A percentile compares a stretch with the other conserved stretches of the same genome.
Conservation (phyloP, 2,888 invertebrate genomes). For the Drosophila dives region DNA sequence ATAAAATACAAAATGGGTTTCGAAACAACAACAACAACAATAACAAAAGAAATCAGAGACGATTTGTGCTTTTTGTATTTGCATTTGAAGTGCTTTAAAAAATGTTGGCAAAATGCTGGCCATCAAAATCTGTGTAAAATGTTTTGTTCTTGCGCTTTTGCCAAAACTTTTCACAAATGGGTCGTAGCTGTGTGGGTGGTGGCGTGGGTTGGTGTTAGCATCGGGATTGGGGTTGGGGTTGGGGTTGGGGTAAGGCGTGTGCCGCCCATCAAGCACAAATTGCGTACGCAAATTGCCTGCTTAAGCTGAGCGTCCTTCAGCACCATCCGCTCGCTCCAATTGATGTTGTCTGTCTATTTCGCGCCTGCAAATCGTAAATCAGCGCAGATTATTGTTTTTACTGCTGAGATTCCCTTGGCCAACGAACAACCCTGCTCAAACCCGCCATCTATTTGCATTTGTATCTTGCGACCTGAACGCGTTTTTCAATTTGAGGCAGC, state of each 20-base stretch:
- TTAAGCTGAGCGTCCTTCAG: constrained; percentile 34
- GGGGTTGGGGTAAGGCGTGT: constrained; percentile 39
- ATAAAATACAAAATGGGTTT: constrained; percentile 21
- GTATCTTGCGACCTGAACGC: constrained; percentile 66
- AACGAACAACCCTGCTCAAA: not conserved
- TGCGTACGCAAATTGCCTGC: constrained; percentile 75
- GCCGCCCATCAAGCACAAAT: constrained; percentile 76
- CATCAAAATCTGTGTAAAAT: constrained; percentile 74
- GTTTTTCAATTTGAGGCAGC: constrained; percentile 79
- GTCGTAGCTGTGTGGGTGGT: not conserved
- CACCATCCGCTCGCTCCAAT: not conserved
- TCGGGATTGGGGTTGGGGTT: not conserved
- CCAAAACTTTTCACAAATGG: constrained; percentile 52
- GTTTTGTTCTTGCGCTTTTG: constrained; percentile 33
- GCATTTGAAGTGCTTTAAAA: constrained; percentile 50
- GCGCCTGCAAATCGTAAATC: constrained; percentile 81
- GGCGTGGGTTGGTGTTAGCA: not conserved
- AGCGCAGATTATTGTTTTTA: constrained; percentile 77
- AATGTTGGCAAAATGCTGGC: constrained; percentile 35
- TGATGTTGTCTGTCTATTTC: constrained; percentile 65
- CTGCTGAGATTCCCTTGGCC: constrained; percentile 23
- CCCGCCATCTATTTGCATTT: constrained; percentile 67
- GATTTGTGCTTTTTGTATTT: constrained; percentile 36
- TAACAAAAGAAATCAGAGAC: constrained; percentile 7
- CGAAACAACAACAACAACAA: not conserved